Evolutionary conservation across 2,797 vertebrate species (phyloP).

Genomic region (Rhynchotus rufescens): DNA sequence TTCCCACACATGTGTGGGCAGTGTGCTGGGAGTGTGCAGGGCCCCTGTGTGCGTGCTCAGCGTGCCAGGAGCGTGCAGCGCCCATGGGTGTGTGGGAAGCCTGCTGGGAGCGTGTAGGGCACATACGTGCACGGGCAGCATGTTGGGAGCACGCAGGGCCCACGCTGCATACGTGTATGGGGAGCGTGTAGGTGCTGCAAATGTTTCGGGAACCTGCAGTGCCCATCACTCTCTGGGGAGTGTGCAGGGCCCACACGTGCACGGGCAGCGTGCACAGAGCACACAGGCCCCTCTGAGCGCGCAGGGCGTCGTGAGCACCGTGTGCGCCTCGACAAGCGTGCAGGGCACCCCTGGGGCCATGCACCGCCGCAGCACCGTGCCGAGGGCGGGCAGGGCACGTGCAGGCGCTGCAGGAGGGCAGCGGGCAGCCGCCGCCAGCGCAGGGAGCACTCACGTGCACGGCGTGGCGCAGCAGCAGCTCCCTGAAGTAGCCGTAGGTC

Average conservation of each 20-base stretch:
- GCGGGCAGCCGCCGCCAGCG: neutral
- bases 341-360: neutral
- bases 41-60: neutral
- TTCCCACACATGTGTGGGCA: too few species aligned
- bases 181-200: too few species aligned
- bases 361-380: too few species aligned
- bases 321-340: neutral
- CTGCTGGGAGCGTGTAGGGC: too few species aligned
- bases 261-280: neutral
- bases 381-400: neutral
- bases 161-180: too few species aligned
- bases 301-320: neutral
- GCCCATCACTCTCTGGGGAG: too few species aligned
- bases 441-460: neutral
- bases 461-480: neutral
- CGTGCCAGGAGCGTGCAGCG: neutral
- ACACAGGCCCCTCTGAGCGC: neutral
- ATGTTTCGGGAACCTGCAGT: too few species aligned
- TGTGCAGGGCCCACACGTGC: too few species aligned
- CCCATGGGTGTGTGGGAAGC: too few species aligned
- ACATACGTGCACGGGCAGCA: neutral
- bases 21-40: too few species aligned
- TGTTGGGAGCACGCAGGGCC: too few species aligned
- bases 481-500: neutral
- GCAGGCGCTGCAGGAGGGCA: neutral